Conservation (phyloP, 2,797 vertebrate species). For the Morelia viridis region DNA sequence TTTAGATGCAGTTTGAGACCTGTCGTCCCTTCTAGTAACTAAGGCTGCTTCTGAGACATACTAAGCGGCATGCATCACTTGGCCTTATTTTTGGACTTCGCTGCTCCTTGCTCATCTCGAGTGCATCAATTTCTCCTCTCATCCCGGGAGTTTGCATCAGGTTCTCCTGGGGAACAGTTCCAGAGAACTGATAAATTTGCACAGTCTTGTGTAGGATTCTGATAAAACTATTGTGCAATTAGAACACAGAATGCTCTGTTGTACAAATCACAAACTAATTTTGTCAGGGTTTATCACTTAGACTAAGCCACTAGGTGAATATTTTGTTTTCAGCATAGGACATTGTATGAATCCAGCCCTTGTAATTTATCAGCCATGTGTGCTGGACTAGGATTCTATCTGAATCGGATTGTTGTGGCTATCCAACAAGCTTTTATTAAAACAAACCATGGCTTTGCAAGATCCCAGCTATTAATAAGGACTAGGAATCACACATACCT, state of each 20-base stretch:
- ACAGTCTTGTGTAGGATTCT: neutral
- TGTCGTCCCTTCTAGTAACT: neutral
- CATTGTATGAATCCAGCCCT: neutral
- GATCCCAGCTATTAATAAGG: neutral
- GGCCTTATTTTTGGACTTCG: neutral
- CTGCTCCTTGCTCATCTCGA: neutral
- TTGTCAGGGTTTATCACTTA: neutral
- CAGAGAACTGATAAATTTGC: neutral
- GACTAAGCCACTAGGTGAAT: neutral
- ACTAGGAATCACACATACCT: neutral
- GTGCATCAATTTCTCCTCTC: neutral
- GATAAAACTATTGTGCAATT: neutral
- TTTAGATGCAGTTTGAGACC: neutral
- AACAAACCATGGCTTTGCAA: neutral
- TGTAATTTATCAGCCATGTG: neutral
- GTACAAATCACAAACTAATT: neutral
- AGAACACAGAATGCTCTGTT: too few relatives aligned
- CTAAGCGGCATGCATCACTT: neutral
- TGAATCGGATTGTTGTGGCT: neutral
- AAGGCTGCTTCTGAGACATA: neutral
- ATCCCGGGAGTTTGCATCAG: neutral
- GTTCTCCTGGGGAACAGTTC: neutral
- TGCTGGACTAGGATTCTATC: neutral
- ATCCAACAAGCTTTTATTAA: neutral
- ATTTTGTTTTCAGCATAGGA: neutral